Evolutionary conservation across 2,888 invertebrate species (phyloP).

Genomic region (Tetrapedia diversipes): DNA sequence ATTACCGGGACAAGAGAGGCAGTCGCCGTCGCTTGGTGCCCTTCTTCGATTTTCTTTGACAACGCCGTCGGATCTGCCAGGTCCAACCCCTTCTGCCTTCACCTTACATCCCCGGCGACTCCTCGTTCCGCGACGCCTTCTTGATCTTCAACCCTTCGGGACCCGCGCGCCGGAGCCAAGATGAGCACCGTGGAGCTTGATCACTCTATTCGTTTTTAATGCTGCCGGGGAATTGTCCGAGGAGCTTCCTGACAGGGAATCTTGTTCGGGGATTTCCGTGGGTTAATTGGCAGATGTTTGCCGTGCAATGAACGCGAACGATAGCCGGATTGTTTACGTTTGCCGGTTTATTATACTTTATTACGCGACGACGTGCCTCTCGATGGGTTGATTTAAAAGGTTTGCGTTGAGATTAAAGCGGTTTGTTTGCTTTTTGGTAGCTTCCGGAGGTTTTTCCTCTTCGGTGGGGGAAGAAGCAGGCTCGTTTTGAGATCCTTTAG

Average conservation of each 20-base stretch:
- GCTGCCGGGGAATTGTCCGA: not conserved
- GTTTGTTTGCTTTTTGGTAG: not conserved
- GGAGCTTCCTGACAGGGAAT: not conserved
- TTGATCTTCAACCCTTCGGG: slow-evolving; percentile 25
- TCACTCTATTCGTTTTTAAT: slow-evolving; percentile 16
- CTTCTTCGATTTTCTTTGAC: slow-evolving; percentile 21
- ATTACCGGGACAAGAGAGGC: slow-evolving; percentile 11
- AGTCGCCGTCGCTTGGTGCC: too few species aligned
- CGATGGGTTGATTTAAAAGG: not conserved
- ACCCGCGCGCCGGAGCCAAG: not conserved
- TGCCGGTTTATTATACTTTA: not conserved
- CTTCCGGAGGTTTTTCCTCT: not conserved
- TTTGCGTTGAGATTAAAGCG: not conserved
- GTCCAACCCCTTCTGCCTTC: not conserved
- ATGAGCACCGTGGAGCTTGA: not conserved
- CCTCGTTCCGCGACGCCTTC: slow-evolving; percentile 13
- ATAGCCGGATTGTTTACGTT: not conserved
- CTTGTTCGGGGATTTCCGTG: not conserved
- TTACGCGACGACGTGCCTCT: not conserved
- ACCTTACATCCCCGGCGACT: too few species aligned
- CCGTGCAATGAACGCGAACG: not conserved
- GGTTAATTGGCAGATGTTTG: slow-evolving; percentile 19
- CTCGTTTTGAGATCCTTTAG: too few species aligned
- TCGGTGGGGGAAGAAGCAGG: too few species aligned
- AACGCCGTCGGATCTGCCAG: not conserved